Base-by-base conservation (phyloP, 2,888 invertebrate genomes). In the Augiades crinisus region DNA sequence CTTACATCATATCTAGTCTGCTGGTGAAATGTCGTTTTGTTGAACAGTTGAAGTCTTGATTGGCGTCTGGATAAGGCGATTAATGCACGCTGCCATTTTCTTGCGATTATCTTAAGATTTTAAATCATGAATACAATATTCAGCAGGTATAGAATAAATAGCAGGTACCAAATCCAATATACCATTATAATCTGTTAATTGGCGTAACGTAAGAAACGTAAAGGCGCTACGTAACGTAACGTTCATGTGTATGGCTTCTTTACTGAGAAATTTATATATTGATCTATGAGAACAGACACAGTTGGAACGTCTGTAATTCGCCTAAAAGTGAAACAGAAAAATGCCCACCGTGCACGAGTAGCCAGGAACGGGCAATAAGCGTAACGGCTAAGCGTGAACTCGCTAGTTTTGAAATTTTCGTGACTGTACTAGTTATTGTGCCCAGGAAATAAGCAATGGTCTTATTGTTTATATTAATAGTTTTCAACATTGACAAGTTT, bases 1-100 rank as follows among this genome's bases (percentile, higher is more conserved):
- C 59, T 68, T 68, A 53, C 66, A 61, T 55, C 62, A 67, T 52
- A 59, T 57, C 55, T 47, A 54, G 60, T 53, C 53, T 57, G 56
- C 60, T 70, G 62, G 58, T 50, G 66, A 54, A 66, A 36, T 56
- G 54, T 55, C 36, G 53, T 62, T 61, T 54, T 57, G 49, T 54
- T 60, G 52, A 49, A 51, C 60, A 58, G 57, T 60, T 10, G 27
- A 27, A n/a, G 10, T 24, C 31, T 53, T 53, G 53, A 53, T 53
- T 53, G 40, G 21, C 36, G 36, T 3, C 14, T 7, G n/a, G 19
- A 8, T 8, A 24, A 24, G 24, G 24, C 10, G 10, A 10, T 27
- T 27, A n/a, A n/a, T 27, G 27, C 27, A 27, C 27, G 10, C 27
- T 6, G 27, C n/a, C n/a, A n/a, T n/a, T n/a, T n/a, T n/a, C n/a